Evolutionary conservation across 2,113 vertebrate species (phyloP).

Genomic region (Colaptes auratus): DNA sequence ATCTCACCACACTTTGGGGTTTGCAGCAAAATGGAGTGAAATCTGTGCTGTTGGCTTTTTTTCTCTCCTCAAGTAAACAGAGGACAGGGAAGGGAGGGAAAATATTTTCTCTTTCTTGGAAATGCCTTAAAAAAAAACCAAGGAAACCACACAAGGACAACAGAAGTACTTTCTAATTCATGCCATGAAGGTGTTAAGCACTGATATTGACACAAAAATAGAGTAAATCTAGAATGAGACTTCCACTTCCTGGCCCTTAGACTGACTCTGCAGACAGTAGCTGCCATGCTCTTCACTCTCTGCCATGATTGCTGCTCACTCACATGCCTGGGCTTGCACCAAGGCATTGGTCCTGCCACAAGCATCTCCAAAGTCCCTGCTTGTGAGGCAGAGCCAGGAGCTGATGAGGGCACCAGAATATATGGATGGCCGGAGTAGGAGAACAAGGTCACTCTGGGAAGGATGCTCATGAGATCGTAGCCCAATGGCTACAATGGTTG

Average conservation of each 20-base stretch:
- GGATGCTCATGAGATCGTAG: neutral
- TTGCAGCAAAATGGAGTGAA: neutral
- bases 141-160: neutral
- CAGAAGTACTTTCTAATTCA: neutral
- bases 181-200: neutral
- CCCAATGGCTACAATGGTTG: neutral
- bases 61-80: neutral
- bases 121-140: neutral
- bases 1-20: neutral
- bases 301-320: fast-evolving
- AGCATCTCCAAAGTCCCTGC: fast-evolving
- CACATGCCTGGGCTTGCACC: fast-evolving
- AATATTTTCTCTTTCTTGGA: neutral
- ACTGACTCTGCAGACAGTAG: fast-evolving
- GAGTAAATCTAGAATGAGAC: neutral
- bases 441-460: neutral
- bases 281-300: neutral
- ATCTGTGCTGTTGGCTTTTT: neutral
- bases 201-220: neutral
- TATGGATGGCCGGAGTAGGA: neutral
- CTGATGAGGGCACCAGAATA: neutral
- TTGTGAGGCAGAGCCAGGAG: neutral
- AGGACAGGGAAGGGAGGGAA: fast-evolving
- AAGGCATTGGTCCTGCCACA: neutral
- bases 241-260: neutral